Base-by-base conservation (phyloP, 2,113 vertebrate genomes). In the Coreoperca whiteheadi region DNA sequence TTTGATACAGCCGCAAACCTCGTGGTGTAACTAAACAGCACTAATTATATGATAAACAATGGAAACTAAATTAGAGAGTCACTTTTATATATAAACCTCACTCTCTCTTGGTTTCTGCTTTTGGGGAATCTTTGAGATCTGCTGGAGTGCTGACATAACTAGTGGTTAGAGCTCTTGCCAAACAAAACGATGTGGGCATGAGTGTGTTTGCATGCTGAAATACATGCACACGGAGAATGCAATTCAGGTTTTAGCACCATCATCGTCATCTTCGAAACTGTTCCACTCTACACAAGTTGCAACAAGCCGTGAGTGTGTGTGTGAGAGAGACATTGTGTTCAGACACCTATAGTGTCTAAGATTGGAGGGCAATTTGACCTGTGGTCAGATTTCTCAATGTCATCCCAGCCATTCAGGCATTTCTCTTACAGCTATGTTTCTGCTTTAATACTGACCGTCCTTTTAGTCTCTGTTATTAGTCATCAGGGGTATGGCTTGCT, bases 241-340 rank as follows among this genome's bases (percentile, higher is more conserved):
- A 34, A 2, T 59, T 56, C 48, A 28, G 54, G 53, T 68, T 82
- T 79, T 28, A 25, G 0, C 32, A 43, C 9, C 21, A 7, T 50
- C 54, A 3, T n/a, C n/a, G n/a, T 61, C 57, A 21, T 71, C 7
- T 59, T 51, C 48, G 30, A 63, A 28, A 53, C 39, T 0, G 1
- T 28, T 34, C n/a, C 50, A 23, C 10, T 11, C 37, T 28, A 9
- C 6, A 66, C 81, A 72, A 43, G 90, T 81, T 56, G 5, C 30
- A 30, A 74, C 84, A 79, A 10, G 86, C 63, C 65, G 21, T 12
- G 72, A 0, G 0, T 43, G 41, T n/a, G 28, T 50, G 48, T 46
- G 63, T 56, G 39, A 4, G 51, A 3, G 21, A 1, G 39, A 8
- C 39, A 39, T 8, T 39, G 39, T 39, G 39, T 39, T 39, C 39